Base-by-base conservation (phyloP, 2,888 invertebrate genomes). In the Buathra laborator region DNA sequence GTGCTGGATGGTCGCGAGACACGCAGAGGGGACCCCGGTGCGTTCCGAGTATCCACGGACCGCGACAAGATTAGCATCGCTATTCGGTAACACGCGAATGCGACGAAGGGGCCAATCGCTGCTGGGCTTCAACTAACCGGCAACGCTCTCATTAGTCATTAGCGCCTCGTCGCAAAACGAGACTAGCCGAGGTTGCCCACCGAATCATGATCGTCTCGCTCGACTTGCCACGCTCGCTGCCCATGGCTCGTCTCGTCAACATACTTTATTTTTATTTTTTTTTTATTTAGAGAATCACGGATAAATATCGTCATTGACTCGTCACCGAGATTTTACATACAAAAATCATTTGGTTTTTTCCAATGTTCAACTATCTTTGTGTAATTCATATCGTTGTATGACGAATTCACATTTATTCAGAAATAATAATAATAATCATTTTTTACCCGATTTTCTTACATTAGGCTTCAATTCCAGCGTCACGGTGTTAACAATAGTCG, bases 21-120 rank as follows among this genome's bases (percentile, higher is more conserved):
- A 90, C 90, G 89, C 89, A 89, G 88, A 78, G 82, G 79, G 37
- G 37, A 37, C 82, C 80, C 70, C 51, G 44, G 82, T 79, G 88
- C 88, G 88, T 90, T 88, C 90, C 90, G 85, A 89, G 90, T 90
- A 91, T 90, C 90, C 90, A 87, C 87, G 89, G 88, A 87, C 90
- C 89, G 88, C 89, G 89, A 87, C 90, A 90, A 92, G 92, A 92
- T 93, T 92, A 92, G 89, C 91, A 92, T 91, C 92, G 90, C 86
- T 85, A 90, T 88, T 91, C 87, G 89, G 91, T 92, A 90, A 91
- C 92, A 92, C 90, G 92, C 90, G 90, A 90, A 89, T 88, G 87
- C 87, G 88, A 90, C 87, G 78, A 88, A 88, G 84, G 79, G 86
- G 82, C 84, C 87, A 87, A 88, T 89, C 81, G 89, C 88, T 88